phyloP scores from a whole-genome alignment of 2,113 vertebrate species.

The Nestor notabilis region DNA sequence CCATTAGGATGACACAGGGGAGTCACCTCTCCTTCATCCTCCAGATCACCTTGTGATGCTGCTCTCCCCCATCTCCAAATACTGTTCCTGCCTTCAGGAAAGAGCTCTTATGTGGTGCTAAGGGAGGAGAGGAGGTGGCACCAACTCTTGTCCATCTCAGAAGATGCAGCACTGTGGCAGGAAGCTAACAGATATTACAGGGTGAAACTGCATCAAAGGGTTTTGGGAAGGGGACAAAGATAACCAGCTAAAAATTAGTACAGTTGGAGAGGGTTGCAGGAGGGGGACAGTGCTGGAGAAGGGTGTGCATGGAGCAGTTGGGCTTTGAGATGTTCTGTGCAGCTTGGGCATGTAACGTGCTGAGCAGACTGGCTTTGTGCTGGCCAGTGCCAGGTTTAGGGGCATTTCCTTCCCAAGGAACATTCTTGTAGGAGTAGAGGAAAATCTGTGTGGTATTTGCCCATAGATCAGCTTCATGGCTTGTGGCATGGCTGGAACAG shows the following conservation, averaged over 20 bases:
- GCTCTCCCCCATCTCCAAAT: neutral
- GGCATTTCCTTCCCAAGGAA: neutral
- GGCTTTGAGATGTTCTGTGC: neutral
- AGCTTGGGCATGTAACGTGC: neutral
- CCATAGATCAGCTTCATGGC: neutral
- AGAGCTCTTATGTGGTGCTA: too few relatives aligned
- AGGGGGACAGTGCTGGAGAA: neutral
- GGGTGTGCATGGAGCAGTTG: neutral
- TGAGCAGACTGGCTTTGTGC: neutral
- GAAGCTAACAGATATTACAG: neutral
- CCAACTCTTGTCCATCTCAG: neutral
- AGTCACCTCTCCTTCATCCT: neutral
- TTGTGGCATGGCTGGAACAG: neutral
- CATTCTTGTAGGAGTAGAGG: neutral
- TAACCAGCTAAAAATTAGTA: neutral
- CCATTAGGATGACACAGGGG: neutral
- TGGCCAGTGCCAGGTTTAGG: neutral
- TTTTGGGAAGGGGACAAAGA: neutral
- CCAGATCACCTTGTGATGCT: neutral
- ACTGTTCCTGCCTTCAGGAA: neutral
- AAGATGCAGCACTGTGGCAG: neutral
- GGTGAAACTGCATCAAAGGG: neutral
- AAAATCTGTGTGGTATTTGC: neutral
- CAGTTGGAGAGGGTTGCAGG: neutral
- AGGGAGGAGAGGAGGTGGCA: neutral